Conservation (phyloP, 2,797 vertebrate species). For the Petrocephalus sullivani region DNA sequence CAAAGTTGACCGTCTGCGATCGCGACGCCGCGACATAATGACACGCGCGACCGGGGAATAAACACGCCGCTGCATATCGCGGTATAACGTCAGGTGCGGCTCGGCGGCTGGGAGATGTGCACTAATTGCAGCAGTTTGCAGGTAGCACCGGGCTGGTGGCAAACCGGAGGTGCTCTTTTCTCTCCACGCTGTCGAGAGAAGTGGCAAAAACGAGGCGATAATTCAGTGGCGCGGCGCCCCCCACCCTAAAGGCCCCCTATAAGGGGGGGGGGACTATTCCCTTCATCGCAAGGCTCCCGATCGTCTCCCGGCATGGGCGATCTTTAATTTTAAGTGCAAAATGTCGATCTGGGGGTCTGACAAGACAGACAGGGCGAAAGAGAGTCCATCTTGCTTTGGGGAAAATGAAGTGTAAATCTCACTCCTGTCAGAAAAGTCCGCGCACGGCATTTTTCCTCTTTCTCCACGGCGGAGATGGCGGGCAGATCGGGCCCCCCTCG, state of each 20-base stretch:
- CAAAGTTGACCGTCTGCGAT: slow-evolving; percentile 40
- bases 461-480: slow-evolving; percentile 40
- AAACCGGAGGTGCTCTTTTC: slow-evolving; percentile 42
- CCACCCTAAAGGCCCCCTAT: slow-evolving; percentile 7
- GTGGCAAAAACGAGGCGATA: slow-evolving; percentile 34
- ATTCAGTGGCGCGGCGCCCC: background rate
- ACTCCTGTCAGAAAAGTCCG: slow-evolving; percentile 68
- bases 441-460: slow-evolving; percentile 49
- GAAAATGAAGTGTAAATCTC: slow-evolving; percentile 75
- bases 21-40: slow-evolving; percentile 36
- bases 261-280: background rate
- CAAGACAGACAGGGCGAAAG: slow-evolving; percentile 76
- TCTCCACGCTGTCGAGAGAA: slow-evolving; percentile 30
- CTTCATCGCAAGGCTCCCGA: slow-evolving; percentile 19
- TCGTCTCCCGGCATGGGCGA: slow-evolving; percentile 41
- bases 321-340: slow-evolving; percentile 78
- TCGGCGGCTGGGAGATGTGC: slow-evolving; percentile 25
- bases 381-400: slow-evolving; percentile 97
- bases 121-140: slow-evolving; percentile 57
- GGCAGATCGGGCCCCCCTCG: slow-evolving; percentile 36
- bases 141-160: slow-evolving; percentile 57
- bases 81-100: slow-evolving; percentile 36
- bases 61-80: slow-evolving; percentile 33
- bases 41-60: slow-evolving; percentile 38
- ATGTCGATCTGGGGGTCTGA: slow-evolving; percentile 84